Percentiles rank a stretch among this genome's conserved stretches.
phyloP scores from a whole-genome alignment of 1,140 invertebrate species.

The Melanaphis sacchari region DNA sequence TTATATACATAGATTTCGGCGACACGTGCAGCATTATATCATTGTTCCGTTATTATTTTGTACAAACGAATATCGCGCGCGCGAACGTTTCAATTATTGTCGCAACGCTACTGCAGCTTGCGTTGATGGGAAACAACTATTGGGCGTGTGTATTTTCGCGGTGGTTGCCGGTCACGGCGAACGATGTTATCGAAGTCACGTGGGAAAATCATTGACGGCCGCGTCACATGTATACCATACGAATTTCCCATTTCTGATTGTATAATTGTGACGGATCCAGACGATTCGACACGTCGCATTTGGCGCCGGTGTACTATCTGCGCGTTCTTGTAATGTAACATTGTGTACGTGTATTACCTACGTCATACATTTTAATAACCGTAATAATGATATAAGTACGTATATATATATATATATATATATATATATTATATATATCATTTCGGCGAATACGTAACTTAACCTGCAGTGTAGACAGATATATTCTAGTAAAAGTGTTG shows the following conservation, averaged over 20 bases:
- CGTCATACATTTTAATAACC: no score
- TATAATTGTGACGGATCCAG: background rate
- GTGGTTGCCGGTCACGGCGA: background rate
- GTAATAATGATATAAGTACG: no score
- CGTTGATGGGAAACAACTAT: background rate
- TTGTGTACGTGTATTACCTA: no score
- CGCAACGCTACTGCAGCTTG: background rate
- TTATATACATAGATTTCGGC: background rate
- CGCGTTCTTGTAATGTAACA: no score
- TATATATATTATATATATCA: no score
- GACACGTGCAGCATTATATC: background rate
- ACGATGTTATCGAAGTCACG: background rate
- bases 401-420: no score
- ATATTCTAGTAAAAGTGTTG: no score
- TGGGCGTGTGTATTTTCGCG: no score
- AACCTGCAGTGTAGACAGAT: no score
- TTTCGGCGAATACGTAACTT: no score
- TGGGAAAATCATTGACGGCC: constrained; percentile 14
- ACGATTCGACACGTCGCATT: constrained; percentile 37
- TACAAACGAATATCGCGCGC: background rate
- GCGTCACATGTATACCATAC: background rate
- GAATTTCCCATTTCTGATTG: background rate
- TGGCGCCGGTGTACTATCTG: background rate
- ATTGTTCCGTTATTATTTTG: background rate
- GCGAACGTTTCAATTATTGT: background rate